Evolutionary conservation across 1,140 invertebrate genomes (phyloP), one percentile per base, ranked within the genome.

Genomic region (Sinonovacula constricta): DNA sequence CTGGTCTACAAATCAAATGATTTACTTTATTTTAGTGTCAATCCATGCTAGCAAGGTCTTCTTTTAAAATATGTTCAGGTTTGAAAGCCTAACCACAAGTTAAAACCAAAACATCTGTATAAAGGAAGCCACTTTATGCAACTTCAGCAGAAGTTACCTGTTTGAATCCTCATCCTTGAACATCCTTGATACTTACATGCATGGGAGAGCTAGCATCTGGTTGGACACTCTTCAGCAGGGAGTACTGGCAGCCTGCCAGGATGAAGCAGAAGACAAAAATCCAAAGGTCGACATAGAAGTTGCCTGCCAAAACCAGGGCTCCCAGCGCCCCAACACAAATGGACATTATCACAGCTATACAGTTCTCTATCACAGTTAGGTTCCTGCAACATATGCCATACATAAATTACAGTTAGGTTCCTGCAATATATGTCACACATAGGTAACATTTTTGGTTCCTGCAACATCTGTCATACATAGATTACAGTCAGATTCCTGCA

Each of bases 121-220:
- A n/a, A n/a, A n/a, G n/a, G n/a, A n/a, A n/a, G n/a, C n/a, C n/a
- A n/a, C n/a, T n/a, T n/a, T n/a, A n/a, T n/a, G n/a, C n/a, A n/a
- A n/a, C n/a, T n/a, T n/a, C n/a, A n/a, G n/a, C n/a, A n/a, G n/a
- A n/a, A n/a, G n/a, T n/a, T n/a, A n/a, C n/a, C n/a, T n/a, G n/a
- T n/a, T n/a, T n/a, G n/a, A n/a, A n/a, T n/a, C n/a, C n/a, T n/a
- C n/a, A n/a, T n/a, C n/a, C n/a, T n/a, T n/a, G n/a, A n/a, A n/a
- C n/a, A n/a, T n/a, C n/a, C n/a, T n/a, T n/a, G n/a, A n/a, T 49
- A 89, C 90, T 90, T 85, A 92, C 92, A 91, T 99, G 98, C 18
- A 98, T 98, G 0, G 98, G 98, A 3, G 98, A 99, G 0, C 98
- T 95, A 0, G 98, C 97, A 92, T 99, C 98, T 1, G 98, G 98